Evolutionary conservation across 2,888 invertebrate genomes (phyloP), one percentile per base, ranked within the genome.

Genomic region (Eremobia ochroleuca): DNA sequence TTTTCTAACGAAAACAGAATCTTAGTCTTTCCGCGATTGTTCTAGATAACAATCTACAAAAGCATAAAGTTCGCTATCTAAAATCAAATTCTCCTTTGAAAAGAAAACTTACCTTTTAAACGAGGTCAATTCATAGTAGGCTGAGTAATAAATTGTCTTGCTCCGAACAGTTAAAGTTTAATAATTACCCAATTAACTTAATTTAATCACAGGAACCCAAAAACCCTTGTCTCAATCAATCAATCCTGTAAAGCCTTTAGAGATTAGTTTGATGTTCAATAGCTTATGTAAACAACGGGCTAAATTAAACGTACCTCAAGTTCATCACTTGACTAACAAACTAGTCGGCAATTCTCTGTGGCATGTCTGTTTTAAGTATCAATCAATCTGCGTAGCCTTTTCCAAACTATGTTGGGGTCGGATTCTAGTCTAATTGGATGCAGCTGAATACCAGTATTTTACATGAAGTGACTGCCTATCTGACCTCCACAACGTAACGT

Each of bases 171-270:
- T 85, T 73, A 69, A 67, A 82, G 73, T 79, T 84, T 84, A 84
- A 72, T 85, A 81, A 86, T 86, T 76, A 77, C 68, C 58, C 86
- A 85, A 86, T 81, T 73, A 80, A 71, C 55, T 85, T 80, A 70
- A 76, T 73, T 79, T 82, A 77, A 77, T 83, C 68, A 70, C 81
- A 59, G 46, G 64, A 78, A 67, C 79, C 83, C 79, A 77, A 83
- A 86, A 86, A 85, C 81, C 86, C 68, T 79, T 79, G 73, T 74
- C 81, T 81, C 68, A 75, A 83, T 87, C 81, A 74, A 87, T 87
- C 81, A 87, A 83, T 78, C 81, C 66, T 73, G 66, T 73, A 69
- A 77, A 78, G 76, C 67, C 70, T 67, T 83, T 69, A 18, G 76
- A 75, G 74, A 81, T 77, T 75, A 76, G 73, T 79, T 76, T 72